Base-by-base conservation (phyloP, 1,140 invertebrate species). In the Mercenaria mercenaria region DNA sequence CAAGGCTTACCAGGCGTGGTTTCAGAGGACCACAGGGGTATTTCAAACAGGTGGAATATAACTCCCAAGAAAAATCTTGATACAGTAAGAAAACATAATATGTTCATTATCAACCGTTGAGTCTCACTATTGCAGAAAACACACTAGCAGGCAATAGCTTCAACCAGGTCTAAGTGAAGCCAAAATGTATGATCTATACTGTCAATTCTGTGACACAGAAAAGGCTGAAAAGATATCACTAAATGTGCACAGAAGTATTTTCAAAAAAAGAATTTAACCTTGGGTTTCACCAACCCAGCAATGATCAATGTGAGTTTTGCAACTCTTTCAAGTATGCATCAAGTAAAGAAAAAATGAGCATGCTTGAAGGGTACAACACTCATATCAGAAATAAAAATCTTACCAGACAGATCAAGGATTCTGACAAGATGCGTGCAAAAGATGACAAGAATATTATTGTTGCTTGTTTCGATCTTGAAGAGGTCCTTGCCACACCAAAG, bases 401-500 rank as follows among this genome's bases (percentile, higher is more conserved):
- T n/a, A n/a, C n/a, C n/a, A n/a, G n/a, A n/a, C n/a, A n/a, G n/a
- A n/a, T n/a, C n/a, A n/a, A n/a, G n/a, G n/a, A n/a, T n/a, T n/a
- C n/a, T n/a, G n/a, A n/a, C n/a, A n/a, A n/a, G n/a, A n/a, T n/a
- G n/a, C n/a, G n/a, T n/a, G n/a, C n/a, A n/a, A n/a, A n/a, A n/a
- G n/a, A n/a, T n/a, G n/a, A n/a, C 23, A 64, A 8, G 32, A 11
- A 79, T 26, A n/a, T 79, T 47, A 8, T 47, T 79, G 10, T 39
- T 23, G 1, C 76, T 8, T 81, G 79, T 47, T 81, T 81, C 59
- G 79, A 81, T 59, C 32, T 81, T 23, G 26, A n/a, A n/a, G n/a
- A n/a, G n/a, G n/a, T n/a, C n/a, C n/a, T n/a, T n/a, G n/a, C n/a
- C n/a, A n/a, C n/a, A 81, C 23, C 20, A 81, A 37, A 50, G 2